These are phyloP conservation scores for Nothura maculosa DNA, from an alignment of 2,797 vertebrate species.

Conservation along the genomic window DNA sequence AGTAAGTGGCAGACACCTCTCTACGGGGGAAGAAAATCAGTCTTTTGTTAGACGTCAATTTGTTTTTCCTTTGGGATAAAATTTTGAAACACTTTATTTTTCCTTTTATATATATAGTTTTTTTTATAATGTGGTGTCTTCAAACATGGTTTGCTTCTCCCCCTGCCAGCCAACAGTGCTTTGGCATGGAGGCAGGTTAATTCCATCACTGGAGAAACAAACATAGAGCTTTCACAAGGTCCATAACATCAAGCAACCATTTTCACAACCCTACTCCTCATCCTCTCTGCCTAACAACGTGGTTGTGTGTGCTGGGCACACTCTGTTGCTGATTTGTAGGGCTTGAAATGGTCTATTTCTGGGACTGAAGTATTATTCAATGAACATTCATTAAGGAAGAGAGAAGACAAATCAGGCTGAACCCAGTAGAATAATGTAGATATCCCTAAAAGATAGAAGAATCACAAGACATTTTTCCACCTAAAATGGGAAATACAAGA, in stretches of 20 bases:
- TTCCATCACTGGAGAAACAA: not conserved
- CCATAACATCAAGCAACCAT: not conserved
- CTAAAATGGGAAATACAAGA: not conserved
- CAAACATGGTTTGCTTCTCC: not conserved
- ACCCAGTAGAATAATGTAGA: not conserved
- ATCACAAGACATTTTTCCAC: not conserved
- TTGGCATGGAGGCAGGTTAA: not conserved
- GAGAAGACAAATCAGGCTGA: not conserved
- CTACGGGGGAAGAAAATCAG: constrained; percentile 32
- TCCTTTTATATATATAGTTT: not conserved
- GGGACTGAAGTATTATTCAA: not conserved
- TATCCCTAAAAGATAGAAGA: not conserved
- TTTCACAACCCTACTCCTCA: not conserved
- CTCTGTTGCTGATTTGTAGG: fast-evolving
- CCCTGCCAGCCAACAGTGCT: not conserved
- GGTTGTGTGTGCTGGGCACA: not conserved
- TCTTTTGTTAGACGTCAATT: constrained; percentile 32
- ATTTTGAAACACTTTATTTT: constrained; percentile 61
- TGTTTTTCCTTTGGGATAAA: constrained; percentile 53
- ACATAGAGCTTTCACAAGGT: not conserved
- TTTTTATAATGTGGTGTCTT: not conserved
- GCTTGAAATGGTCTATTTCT: not conserved
- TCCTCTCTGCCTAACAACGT: not conserved
- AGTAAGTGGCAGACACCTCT: constrained; percentile 73
- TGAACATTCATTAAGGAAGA: not conserved